These are phyloP conservation scores for Cheilosia scutellata DNA, from an alignment of 2,888 invertebrate genomes.

Conservation along the genomic window DNA sequence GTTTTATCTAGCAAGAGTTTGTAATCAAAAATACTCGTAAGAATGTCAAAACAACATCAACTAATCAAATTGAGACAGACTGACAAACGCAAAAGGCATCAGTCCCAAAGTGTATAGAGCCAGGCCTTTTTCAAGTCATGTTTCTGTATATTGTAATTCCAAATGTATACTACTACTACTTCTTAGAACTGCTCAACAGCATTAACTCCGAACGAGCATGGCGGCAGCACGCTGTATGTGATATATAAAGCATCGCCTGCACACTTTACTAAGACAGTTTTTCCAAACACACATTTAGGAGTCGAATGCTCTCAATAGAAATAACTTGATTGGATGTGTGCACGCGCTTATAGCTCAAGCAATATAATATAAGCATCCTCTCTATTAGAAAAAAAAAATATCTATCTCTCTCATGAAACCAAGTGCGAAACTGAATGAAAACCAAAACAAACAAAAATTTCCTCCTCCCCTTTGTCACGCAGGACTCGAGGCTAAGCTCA, in stretches of 20 bases:
- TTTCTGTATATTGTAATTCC: conserved; percentile 55
- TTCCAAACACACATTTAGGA: conserved; percentile 59
- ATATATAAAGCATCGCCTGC: conserved; percentile 51
- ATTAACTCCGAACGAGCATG: conserved; percentile 48
- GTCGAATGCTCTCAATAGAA: conserved; percentile 45
- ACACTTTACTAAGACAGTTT: conserved; percentile 60
- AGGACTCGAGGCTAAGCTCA: conserved; percentile 78
- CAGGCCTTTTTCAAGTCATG: conserved; percentile 63
- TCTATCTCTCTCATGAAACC: conserved; percentile 63
- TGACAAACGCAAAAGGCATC: conserved; percentile 51
- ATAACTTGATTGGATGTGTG: conserved; percentile 41
- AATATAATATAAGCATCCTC: conserved; percentile 53
- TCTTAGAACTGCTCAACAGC: conserved; percentile 30
- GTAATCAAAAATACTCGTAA: conserved; percentile 30
- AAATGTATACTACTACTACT: conserved; percentile 34
- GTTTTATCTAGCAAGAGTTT: conserved; percentile 61
- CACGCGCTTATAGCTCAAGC: conserved; percentile 19
- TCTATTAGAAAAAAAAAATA: conserved; percentile 59
- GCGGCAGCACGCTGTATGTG: conserved; percentile 21
- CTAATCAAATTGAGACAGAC: conserved; percentile 45
- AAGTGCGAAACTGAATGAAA: conserved; percentile 74
- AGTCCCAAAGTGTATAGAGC: conserved; percentile 43
- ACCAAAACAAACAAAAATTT: conserved; percentile 76
- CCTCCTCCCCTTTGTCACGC: conserved; percentile 77
- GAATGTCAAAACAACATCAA: conserved; percentile 40